A percentile compares a stretch with the other conserved stretches of the same genome.
phyloP scores from a whole-genome alignment of 1,140 invertebrate species.

The Zaprionus gabonicus region DNA sequence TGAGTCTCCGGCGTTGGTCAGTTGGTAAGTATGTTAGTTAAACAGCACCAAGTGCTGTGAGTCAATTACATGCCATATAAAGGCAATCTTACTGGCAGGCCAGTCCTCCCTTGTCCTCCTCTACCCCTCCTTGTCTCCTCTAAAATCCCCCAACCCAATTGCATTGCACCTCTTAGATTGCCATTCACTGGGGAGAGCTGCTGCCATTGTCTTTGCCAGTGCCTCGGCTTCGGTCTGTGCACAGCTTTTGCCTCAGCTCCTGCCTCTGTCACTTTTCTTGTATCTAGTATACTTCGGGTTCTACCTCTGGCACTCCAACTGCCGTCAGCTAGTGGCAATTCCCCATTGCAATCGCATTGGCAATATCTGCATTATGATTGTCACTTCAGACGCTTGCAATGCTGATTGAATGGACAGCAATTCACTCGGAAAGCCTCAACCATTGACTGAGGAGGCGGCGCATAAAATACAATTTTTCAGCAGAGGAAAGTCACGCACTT shows the following conservation, averaged over 20 bases:
- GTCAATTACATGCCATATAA: conserved; percentile 73
- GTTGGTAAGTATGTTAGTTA: conserved; percentile 62
- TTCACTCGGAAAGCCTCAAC: conserved; percentile 61
- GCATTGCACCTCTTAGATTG: conserved; percentile 1
- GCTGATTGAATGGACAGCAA: conserved; percentile 79
- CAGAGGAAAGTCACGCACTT: conserved; percentile 70
- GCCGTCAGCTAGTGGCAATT: conserved; percentile 39
- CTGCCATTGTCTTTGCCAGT: conserved; percentile 14
- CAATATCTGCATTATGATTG: conserved; percentile 77
- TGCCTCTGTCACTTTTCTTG: conserved; percentile 13
- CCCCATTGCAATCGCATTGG: conserved; percentile 51
- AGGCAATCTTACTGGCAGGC: conserved; percentile 49
- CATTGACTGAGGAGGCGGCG: conserved; percentile 18
- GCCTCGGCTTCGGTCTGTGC: conserved; percentile 13
- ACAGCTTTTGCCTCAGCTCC: conserved; percentile 15
- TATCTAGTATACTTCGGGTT: background rate
- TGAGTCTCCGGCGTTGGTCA: conserved; percentile 21
- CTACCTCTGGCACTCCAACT: background rate
- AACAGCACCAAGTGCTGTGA: conserved; percentile 72
- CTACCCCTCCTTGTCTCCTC: background rate
- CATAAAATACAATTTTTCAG: conserved; percentile 54
- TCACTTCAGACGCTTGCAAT: conserved; percentile 76
- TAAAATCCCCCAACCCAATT: background rate
- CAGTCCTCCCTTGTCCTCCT: background rate
- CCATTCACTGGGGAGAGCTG: background rate